Base-by-base conservation (phyloP, 2,888 invertebrate genomes). In the Altica lythri region DNA sequence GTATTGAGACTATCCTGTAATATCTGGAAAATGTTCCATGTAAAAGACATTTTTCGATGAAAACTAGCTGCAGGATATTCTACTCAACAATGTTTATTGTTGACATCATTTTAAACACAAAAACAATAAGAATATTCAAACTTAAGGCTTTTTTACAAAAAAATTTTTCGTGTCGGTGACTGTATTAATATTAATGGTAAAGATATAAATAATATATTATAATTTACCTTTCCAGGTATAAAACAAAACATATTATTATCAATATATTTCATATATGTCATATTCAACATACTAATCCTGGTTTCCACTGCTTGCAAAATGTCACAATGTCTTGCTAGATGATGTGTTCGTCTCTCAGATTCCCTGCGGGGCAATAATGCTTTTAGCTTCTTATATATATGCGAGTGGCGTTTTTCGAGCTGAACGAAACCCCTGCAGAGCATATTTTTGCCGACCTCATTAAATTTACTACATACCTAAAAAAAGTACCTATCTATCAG, bases 231-330 rank as follows among this genome's bases (percentile, higher is more conserved):
- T 51, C 95, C 95, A 0, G 95, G 95, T 69, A 95, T 94, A 70
- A 95, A 95, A 72, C 95, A 95, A 71, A 94, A 92, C 13, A 90
- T 77, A 53, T 88, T 86, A 27, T 83, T 79, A 62, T 94, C 92
- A 19, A 95, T 90, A 70, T 90, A 92, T 76, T 93, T 94, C 53
- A 86, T 84, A 70, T 91, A 95, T 0, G 95, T 95, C 93, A 95
- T 95, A 29, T 89, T 89, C 9, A 95, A 81, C 86, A 95, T 90
- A 0, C 93, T 93, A 45, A 95, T 85, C 16, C 95, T 81, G 0
- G 95, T 95, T 76, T 95, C 95, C 49, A 95, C 86, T 0, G 92
- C 92, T 0, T 90, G 89, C 19, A 95, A 79, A 62, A 95, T 92
- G 68, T 95, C 94, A 60, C 89, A 90, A 76, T 95, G 93, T n/a